Evolutionary conservation across 2,888 invertebrate genomes (phyloP).

Genomic region (Hyalella azteca): DNA sequence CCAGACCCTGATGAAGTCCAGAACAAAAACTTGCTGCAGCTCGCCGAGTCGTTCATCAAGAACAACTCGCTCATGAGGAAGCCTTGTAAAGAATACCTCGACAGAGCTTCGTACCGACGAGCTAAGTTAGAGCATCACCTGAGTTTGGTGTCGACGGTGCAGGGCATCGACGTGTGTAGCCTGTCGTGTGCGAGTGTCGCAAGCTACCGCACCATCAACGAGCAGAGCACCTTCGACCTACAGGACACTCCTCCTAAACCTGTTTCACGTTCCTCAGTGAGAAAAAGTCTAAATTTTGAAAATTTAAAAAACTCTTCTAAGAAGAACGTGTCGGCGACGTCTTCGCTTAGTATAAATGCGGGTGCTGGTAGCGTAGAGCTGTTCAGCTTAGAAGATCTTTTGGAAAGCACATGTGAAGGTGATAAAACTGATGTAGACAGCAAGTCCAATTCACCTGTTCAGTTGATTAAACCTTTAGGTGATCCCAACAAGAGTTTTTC

Average conservation of each 20-base stretch:
- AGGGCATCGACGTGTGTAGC: neutral
- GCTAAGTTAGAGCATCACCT: constrained; percentile 11
- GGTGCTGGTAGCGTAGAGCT: neutral
- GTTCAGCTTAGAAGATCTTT: neutral
- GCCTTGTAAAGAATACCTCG: neutral
- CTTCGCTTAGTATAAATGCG: neutral
- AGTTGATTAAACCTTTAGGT: neutral
- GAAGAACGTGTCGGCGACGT: neutral
- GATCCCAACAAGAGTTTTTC: neutral
- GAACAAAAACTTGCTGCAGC: neutral
- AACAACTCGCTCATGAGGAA: constrained; percentile 15
- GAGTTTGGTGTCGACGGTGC: constrained; percentile 1
- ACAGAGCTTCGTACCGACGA: neutral
- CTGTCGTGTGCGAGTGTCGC: constrained; percentile 4
- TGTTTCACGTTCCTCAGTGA: neutral
- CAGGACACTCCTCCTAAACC: neutral
- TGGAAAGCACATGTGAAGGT: neutral
- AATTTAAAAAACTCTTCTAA: neutral
- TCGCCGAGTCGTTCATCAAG: neutral
- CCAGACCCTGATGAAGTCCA: neutral
- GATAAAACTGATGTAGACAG: neutral
- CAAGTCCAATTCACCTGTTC: neutral
- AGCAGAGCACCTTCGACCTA: constrained; percentile 1
- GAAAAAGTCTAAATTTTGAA: neutral
- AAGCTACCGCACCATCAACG: neutral